These are phyloP conservation scores for Microctonus brassicae DNA, from an alignment of 2,888 invertebrate genomes.

Conservation along the genomic window DNA sequence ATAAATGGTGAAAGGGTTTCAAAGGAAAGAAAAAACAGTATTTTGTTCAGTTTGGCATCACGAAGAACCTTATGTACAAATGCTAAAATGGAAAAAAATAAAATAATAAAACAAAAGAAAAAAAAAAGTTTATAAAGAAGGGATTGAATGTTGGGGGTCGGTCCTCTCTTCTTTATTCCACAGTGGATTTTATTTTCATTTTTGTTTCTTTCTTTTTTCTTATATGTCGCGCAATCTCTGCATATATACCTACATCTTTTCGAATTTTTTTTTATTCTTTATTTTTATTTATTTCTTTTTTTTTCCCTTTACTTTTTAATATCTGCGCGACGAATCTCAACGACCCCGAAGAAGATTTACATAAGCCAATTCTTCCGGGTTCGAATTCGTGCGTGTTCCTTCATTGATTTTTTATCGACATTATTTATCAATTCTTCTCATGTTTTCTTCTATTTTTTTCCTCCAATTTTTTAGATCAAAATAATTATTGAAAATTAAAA, in stretches of 20 bases:
- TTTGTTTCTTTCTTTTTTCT: neutral
- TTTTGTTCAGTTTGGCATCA: too few relatives aligned
- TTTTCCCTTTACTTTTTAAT: constrained; percentile 24
- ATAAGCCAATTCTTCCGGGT: constrained; percentile 39
- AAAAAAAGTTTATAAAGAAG: neutral
- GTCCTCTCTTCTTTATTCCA: neutral
- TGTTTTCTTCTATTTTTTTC: neutral
- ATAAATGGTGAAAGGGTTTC: too few relatives aligned
- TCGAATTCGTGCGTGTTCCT: constrained; percentile 15
- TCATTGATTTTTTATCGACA: constrained; percentile 25
- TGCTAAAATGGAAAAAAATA: neutral
- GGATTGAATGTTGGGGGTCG: neutral
- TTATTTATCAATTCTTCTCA: constrained; percentile 25
- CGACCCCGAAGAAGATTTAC: constrained; percentile 35
- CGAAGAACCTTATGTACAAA: too few relatives aligned
- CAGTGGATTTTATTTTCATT: neutral
- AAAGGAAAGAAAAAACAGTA: too few relatives aligned
- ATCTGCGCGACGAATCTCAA: constrained; percentile 31
- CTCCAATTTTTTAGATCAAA: neutral
- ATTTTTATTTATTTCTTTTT: neutral
- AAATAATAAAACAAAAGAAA: neutral
- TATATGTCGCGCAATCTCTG: neutral
- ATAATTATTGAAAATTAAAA: too few relatives aligned
- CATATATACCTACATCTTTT: neutral
- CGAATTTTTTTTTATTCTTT: constrained; percentile 20